Conservation (phyloP, 2,797 vertebrate species). For the Propithecus deckenii region DNA sequence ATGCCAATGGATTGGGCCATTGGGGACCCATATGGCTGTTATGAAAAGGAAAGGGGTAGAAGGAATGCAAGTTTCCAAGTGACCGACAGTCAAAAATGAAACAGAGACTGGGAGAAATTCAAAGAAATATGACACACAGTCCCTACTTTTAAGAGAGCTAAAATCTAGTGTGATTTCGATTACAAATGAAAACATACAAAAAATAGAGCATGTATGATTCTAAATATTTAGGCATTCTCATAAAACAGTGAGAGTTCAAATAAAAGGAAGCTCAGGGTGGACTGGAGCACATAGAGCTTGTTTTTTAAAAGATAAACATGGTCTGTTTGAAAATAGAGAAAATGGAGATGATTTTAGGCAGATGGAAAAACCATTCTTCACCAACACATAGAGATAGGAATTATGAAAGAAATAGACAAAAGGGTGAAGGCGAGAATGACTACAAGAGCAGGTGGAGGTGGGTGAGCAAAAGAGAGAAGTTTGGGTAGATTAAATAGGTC, state of each 20-base stretch:
- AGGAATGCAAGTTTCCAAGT: neutral
- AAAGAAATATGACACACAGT: neutral
- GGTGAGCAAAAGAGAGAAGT: neutral
- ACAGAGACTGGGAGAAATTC: neutral
- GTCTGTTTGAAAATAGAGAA: neutral
- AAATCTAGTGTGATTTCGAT: neutral
- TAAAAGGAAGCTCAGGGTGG: neutral
- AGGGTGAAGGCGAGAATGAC: neutral
- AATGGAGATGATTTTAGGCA: neutral
- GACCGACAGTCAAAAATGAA: neutral
- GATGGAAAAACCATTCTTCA: neutral
- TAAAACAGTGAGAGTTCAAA: neutral
- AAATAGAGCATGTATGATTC: neutral
- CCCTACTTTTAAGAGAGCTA: neutral
- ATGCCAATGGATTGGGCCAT: neutral
- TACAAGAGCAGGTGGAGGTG: neutral
- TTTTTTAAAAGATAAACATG: neutral
- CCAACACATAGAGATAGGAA: neutral
- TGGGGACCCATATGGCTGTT: neutral
- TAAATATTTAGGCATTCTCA: neutral
- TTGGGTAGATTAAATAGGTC: neutral
- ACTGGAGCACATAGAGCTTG: accelerated
- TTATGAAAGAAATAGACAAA: neutral
- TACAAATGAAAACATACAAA: neutral
- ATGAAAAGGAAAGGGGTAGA: neutral